Conservation (phyloP, 2,797 vertebrate species). For the Acanthiza pusilla region DNA sequence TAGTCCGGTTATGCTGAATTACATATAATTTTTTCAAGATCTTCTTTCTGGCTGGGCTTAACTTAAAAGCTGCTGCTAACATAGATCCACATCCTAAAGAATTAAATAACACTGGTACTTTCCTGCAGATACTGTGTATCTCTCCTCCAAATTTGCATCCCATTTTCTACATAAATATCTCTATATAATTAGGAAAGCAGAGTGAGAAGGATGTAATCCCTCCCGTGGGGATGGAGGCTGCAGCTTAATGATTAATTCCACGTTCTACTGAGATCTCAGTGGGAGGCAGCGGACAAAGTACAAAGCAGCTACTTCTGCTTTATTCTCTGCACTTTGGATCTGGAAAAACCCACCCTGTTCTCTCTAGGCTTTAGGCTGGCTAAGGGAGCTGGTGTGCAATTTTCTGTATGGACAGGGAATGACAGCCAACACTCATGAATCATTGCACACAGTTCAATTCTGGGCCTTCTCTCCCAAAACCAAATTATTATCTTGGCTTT, state of each 20-base stretch:
- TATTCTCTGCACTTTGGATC: background rate
- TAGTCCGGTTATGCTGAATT: background rate
- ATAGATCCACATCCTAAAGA: background rate
- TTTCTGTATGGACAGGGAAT: background rate
- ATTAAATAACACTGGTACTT: background rate
- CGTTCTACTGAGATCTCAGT: background rate
- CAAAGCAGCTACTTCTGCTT: slow-evolving; percentile 14
- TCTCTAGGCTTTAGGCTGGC: background rate
- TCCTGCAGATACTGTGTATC: background rate
- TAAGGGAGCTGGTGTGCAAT: background rate
- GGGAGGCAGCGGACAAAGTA: slow-evolving; percentile 22
- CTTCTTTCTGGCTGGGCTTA: background rate
- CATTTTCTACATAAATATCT: background rate
- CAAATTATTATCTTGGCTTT: background rate
- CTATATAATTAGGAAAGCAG: background rate
- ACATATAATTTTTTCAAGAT: background rate
- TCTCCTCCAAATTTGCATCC: background rate
- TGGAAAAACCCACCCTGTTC: background rate
- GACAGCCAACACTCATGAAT: background rate
- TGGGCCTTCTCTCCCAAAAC: background rate
- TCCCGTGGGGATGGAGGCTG: background rate
- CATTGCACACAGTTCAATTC: rapidly evolving
- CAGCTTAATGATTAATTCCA: slow-evolving; percentile 56
- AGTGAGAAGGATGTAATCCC: background rate
- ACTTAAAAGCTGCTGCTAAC: background rate